These are phyloP conservation scores for Cyrtodaria siliqua DNA, from an alignment of 2,888 invertebrate species.

Conservation along the genomic window DNA sequence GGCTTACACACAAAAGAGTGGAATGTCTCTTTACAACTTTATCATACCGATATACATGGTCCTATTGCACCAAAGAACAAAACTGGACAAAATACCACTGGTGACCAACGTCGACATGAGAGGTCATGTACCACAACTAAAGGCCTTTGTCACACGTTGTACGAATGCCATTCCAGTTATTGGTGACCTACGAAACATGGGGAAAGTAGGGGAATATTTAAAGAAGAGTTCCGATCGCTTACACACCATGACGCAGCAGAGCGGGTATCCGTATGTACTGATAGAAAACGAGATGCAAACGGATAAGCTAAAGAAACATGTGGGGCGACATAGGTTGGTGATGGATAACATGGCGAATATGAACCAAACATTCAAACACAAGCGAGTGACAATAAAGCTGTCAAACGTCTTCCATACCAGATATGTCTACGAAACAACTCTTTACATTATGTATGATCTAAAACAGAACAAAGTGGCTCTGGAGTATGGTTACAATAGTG, in stretches of 20 bases:
- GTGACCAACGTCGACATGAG: constrained; percentile 50
- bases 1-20: constrained; percentile 9
- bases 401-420: constrained; percentile 32
- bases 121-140: constrained; percentile 42
- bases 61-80: constrained; percentile 16
- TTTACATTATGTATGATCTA: neutral
- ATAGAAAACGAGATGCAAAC: constrained; percentile 36
- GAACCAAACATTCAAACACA: constrained; percentile 28
- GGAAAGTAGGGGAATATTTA: constrained; percentile 20
- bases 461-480: constrained; percentile 14
- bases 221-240: constrained; percentile 24
- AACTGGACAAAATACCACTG: constrained; percentile 22
- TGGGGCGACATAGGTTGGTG: constrained; percentile 36
- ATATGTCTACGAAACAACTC: constrained; percentile 23
- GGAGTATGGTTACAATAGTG: constrained; percentile 26
- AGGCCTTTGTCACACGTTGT: constrained; percentile 36
- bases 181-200: constrained; percentile 21
- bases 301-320: constrained; percentile 21
- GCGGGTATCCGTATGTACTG: constrained; percentile 36
- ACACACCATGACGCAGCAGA: constrained; percentile 31
- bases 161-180: constrained; percentile 44
- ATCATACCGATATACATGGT: constrained; percentile 35
- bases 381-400: constrained; percentile 25
- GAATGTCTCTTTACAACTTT: constrained; percentile 39
- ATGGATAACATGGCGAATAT: constrained; percentile 48